Evolutionary conservation across 2,797 vertebrate genomes (phyloP), one percentile per base, ranked within the genome.

Genomic region (Zalophus californianus): DNA sequence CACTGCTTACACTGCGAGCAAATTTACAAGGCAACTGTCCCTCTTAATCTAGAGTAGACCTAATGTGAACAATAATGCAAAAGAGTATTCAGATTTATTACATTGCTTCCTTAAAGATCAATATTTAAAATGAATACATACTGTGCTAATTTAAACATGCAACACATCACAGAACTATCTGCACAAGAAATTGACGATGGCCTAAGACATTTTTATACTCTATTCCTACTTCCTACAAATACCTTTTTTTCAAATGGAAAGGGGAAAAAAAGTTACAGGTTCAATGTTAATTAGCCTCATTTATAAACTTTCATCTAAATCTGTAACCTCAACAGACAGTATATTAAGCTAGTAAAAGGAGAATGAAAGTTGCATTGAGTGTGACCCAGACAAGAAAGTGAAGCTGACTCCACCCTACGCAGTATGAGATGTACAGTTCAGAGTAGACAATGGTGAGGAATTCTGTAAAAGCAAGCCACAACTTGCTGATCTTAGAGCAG

Each of bases 21-120:
- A 98, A 98, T 99, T 98, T 99, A 99, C 99, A 99, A 98, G 98
- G 98, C 98, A 98, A 99, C 98, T 99, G 99, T 99, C 99, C 99
- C 98, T 98, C 99, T 98, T 99, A 99, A 99, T 99, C 98, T 99
- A 98, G 97, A 98, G 97, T 98, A 98, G 52, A 92, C 98, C 98
- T 99, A 99, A 99, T 98, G 86, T 98, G 98, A 99, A 99, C 97
- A 98, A 90, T 93, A 97, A 98, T 97, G 96, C 95, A 98, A 98
- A 98, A 97, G 97, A 98, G 98, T 98, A 98, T 98, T 98, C 98
- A 98, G 98, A 99, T 99, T 99, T 98, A 99, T 98, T 98, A 84
- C 41, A 3, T 91, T 95, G 97, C 97, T 98, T 5, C 2, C 97
- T 98, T 98, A 98, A 99, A 98, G 98, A 98, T 98, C 98, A 98